A percentile compares a stretch with the other conserved stretches of the same genome.
These are phyloP conservation scores for Anseranas semipalmata DNA, from an alignment of 2,113 vertebrate genomes.

Conservation along the genomic window DNA sequence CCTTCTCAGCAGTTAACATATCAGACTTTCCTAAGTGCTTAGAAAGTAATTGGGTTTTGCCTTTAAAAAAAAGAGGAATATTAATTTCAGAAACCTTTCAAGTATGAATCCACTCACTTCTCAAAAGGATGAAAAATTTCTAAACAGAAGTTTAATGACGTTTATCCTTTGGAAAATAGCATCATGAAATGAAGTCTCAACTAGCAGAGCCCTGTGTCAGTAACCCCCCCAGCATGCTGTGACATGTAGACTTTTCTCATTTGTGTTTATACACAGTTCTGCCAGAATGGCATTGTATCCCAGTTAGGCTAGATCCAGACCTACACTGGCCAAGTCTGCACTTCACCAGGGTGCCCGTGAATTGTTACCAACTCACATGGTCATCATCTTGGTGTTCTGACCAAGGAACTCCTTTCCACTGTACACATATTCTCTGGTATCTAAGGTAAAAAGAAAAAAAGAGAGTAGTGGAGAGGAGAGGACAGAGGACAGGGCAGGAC, in stretches of 20 bases:
- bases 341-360: not conserved
- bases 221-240: not conserved
- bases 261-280: not conserved
- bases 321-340: not conserved
- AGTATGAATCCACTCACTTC: not conserved
- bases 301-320: not conserved
- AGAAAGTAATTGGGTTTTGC: not conserved
- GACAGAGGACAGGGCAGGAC: too few species aligned
- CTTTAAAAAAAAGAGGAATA: not conserved
- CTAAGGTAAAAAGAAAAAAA: not conserved
- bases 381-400: not conserved
- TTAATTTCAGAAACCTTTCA: not conserved
- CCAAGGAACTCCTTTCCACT: not conserved
- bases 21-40: not conserved
- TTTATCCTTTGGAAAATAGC: not conserved
- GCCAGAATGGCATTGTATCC: not conserved
- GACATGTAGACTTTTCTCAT: not conserved
- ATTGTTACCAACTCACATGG: not conserved
- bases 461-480: not conserved
- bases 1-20: slow-evolving; percentile 1
- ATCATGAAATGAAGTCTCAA: not conserved
- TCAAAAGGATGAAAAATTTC: not conserved
- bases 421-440: not conserved
- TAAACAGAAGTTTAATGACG: not conserved
- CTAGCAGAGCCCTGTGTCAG: not conserved